Evolutionary conservation across 2,888 invertebrate genomes (phyloP), one percentile per base, ranked within the genome.

Genomic region (Rotaria sp.): DNA sequence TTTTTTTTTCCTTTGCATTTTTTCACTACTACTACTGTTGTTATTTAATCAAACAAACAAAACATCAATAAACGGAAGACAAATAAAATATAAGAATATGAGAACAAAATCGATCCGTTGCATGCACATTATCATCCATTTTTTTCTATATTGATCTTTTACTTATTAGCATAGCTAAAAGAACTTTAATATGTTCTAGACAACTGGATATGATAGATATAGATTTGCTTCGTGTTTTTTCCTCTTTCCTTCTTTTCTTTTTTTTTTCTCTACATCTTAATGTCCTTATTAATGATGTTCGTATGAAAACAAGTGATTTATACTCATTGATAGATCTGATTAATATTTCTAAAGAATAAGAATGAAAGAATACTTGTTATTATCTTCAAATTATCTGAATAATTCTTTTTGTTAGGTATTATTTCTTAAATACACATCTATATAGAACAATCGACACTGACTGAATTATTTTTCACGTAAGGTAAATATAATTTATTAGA

Each of bases 231-330:
- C 30, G 30, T 59, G 2, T 59, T 30, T 30, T n/a, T 67, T 67
- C 26, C 13, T 67, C 0, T 67, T 21, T 18, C 21, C 3, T 8
- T 67, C 18, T 35, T 38, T 38, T 35, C 38, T 4, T 35, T 15
- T 67, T 18, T 67, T 67, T 21, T 35, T 7, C 35, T 30, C 35
- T n/a, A 7, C 67, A 18, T 67, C 35, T 35, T 15, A 24, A 55
- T 55, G 55, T 35, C 35, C 21, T 38, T 21, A 18, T 5, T 35
- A 21, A 67, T 67, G 35, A 67, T 35, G 67, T 35, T 67, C 15
- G 67, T 21, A 67, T 67, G 67, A 67, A 67, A 67, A 67, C 67
- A 21, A 67, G 67, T 21, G 67, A 67, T 67, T 67, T 67, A 67
- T 67, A 67, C 35, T 35, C 67, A 18, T 67, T 38, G 1, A 1